phyloP scores from a whole-genome alignment of 2,888 invertebrate genomes.

The Philonicus albiceps region DNA sequence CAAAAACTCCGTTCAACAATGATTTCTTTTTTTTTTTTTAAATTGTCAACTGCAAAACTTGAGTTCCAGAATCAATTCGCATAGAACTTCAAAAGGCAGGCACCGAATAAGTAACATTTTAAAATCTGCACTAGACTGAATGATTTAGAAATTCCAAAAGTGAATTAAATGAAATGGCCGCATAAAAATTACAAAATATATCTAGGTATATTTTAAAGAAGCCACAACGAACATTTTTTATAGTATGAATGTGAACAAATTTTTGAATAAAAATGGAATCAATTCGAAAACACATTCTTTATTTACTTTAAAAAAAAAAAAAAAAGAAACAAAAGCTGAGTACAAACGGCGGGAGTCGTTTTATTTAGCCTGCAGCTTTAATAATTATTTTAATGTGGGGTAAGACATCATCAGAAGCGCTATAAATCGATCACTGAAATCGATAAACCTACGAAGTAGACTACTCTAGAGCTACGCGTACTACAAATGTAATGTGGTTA shows the following conservation, averaged over 20 bases:
- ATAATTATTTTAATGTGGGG: not conserved
- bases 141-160: too few relatives aligned
- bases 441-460: not conserved
- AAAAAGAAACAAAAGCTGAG: not conserved
- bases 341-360: not conserved
- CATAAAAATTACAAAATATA: too few relatives aligned
- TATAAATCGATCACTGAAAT: not conserved
- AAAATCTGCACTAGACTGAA: too few relatives aligned
- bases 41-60: too few relatives aligned
- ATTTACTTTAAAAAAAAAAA: not conserved
- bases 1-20: too few relatives aligned
- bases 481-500: slow-evolving; percentile 27
- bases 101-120: too few relatives aligned
- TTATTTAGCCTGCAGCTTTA: not conserved
- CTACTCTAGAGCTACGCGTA: slow-evolving; percentile 7
- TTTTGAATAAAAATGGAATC: not conserved
- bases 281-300: not conserved
- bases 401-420: not conserved
- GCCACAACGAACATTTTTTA: not conserved
- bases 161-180: too few relatives aligned
- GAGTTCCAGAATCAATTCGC: too few relatives aligned
- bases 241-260: not conserved
- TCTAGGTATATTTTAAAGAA: too few relatives aligned
- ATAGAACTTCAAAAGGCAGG: too few relatives aligned
- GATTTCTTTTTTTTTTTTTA: too few relatives aligned